phyloP scores from a whole-genome alignment of 2,797 vertebrate genomes.

The Silurus lanzhouensis region DNA sequence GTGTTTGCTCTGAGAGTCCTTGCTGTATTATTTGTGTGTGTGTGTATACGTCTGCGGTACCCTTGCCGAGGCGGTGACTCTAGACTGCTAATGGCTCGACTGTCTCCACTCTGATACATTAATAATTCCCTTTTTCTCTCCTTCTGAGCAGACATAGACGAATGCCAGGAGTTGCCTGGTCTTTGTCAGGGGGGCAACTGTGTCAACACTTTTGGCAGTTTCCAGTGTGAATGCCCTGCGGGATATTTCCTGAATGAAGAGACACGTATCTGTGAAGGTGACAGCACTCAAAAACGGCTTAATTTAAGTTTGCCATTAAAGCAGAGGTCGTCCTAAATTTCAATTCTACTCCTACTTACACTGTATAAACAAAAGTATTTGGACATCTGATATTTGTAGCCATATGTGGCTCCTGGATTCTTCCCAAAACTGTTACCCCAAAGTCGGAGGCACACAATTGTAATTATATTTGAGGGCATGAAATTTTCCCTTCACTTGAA shows the following conservation, averaged over 20 bases:
- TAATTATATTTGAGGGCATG: no score
- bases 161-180: conserved; percentile 91
- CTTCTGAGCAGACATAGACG: conserved; percentile 82
- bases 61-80: not conserved
- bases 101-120: not conserved
- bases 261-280: conserved; percentile 90
- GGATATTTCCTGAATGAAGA: conserved; percentile 91
- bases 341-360: no score
- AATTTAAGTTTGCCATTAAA: not conserved
- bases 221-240: conserved; percentile 89
- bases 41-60: not conserved
- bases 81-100: conserved; percentile 15
- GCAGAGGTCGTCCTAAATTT: not conserved
- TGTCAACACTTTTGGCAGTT: conserved; percentile 92
- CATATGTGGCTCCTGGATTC: no score
- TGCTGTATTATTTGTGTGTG: not conserved
- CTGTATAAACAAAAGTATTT: no score
- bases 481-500: no score
- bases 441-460: no score
- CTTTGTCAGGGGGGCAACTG: conserved; percentile 93
- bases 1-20: conserved; percentile 2
- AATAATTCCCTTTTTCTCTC: not conserved
- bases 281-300: not conserved
- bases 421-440: no score
- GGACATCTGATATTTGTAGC: no score